Evolutionary conservation across 2,888 invertebrate genomes (phyloP), one percentile per base, ranked within the genome.

Genomic region (Euzophera pinguis): DNA sequence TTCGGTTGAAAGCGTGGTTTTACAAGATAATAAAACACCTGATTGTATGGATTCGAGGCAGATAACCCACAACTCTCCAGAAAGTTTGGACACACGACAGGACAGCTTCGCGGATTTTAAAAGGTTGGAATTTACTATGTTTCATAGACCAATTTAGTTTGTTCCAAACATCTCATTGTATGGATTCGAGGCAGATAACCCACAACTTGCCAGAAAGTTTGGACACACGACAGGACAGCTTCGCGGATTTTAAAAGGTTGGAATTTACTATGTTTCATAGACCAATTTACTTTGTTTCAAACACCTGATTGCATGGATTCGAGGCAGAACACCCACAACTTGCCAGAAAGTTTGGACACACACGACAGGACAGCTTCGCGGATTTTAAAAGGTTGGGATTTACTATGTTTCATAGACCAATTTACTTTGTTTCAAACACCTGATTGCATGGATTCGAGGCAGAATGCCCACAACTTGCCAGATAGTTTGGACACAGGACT

Each of bases 211-310:
- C 70, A 1, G 73, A 69, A 10, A 78, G 74, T 55, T 60, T 62
- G 2, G 74, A 73, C 34, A 72, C 68, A 3, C 12, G 38, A 10
- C 59, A 75, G 13, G 73, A 81, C 37, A 74, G 71, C 50, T 73
- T 67, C 39, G 73, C 75, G 27, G 79, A 71, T 22, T 62, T 75
- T 1, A 68, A 67, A 57, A 78, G 77, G 85, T 85, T 58, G 58
- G 53, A 14, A 34, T 6, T 39, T 9, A 16, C n/a, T n/a, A n/a
- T n/a, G n/a, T n/a, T n/a, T n/a, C n/a, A n/a, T n/a, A n/a, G n/a
- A n/a, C n/a, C n/a, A n/a, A n/a, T n/a, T n/a, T n/a, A n/a, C n/a
- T n/a, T n/a, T n/a, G n/a, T n/a, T n/a, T n/a, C n/a, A 8, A 16
- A 39, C 16, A 3, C 8, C 39, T 1, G 39, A 16, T 16, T 16